Evolutionary conservation across 2,888 invertebrate genomes (phyloP).

Genomic region (Digitonthophagus gazella): DNA sequence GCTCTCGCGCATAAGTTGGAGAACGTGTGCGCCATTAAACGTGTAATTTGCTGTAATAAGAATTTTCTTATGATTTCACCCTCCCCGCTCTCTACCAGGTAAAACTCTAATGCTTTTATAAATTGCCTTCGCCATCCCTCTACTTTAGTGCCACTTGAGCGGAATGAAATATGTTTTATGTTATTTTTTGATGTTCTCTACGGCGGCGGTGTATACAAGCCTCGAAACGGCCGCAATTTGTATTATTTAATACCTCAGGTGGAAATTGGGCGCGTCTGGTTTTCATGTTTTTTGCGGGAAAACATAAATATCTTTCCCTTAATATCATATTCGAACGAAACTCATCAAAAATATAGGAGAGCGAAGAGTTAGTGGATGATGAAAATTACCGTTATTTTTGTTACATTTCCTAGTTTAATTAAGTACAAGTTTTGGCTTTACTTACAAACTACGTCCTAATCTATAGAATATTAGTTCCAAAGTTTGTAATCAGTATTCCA

Average conservation of each 20-base stretch:
- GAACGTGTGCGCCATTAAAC: constrained; percentile 26
- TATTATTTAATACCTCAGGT: not conserved
- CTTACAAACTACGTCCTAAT: not conserved
- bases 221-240: not conserved
- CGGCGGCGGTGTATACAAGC: not conserved
- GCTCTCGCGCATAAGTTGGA: constrained; percentile 9
- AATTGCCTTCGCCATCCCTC: constrained; percentile 9
- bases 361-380: not conserved
- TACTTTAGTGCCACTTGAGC: not conserved
- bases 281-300: not conserved
- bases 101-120: constrained; percentile 5
- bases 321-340: no score
- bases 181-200: not conserved
- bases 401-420: not conserved
- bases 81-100: constrained; percentile 5
- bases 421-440: not conserved
- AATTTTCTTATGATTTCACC: constrained; percentile 22
- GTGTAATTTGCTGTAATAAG: constrained; percentile 30
- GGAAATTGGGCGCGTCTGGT: not conserved
- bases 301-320: not conserved
- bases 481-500: not conserved
- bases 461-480: not conserved
- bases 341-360: no score
- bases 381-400: not conserved
- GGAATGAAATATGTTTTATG: not conserved